Percentiles rank a stretch among this genome's conserved stretches.
These are phyloP conservation scores for Sarcoramphus papa DNA, from an alignment of 2,797 vertebrate species.

Conservation along the genomic window DNA sequence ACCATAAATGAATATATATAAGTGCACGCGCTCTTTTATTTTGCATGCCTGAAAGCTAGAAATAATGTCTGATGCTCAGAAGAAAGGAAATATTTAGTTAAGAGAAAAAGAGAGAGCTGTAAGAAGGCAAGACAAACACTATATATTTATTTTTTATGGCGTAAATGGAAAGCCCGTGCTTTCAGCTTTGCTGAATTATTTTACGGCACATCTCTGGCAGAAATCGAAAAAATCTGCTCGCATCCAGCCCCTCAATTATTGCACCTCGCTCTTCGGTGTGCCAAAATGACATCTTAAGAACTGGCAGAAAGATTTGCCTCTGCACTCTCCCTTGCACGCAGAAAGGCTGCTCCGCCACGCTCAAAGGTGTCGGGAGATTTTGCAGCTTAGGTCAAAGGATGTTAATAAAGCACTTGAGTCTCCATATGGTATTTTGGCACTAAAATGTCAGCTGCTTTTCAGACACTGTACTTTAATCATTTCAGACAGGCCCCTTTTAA, in stretches of 20 bases:
- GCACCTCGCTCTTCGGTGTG: background rate
- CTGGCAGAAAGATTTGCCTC: constrained; percentile 17
- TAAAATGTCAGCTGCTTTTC: constrained; percentile 51
- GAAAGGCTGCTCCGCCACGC: background rate
- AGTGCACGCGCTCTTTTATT: background rate
- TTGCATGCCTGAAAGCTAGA: background rate
- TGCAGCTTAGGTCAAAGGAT: constrained; percentile 32
- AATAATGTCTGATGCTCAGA: constrained; percentile 30
- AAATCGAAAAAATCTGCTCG: constrained; percentile 31
- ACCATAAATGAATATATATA: constrained; percentile 3
- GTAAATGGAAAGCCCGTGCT: constrained; percentile 20
- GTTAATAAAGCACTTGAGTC: constrained; percentile 47
- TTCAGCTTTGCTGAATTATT: constrained; percentile 48
- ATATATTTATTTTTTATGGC: constrained; percentile 43
- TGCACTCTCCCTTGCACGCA: background rate
- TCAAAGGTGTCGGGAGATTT: constrained; percentile 37
- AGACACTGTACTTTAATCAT: constrained; percentile 64
- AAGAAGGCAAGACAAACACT: constrained; percentile 46
- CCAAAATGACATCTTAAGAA: constrained; percentile 38
- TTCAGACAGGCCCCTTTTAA: constrained; percentile 66
- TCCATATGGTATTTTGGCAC: constrained; percentile 63
- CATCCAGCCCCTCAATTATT: constrained; percentile 44
- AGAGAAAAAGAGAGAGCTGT: background rate
- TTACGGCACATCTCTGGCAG: constrained; percentile 14
- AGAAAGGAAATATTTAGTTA: constrained; percentile 61